Evolutionary conservation across 2,888 invertebrate genomes (phyloP).

Genomic region (Tolmerus cingulatus): DNA sequence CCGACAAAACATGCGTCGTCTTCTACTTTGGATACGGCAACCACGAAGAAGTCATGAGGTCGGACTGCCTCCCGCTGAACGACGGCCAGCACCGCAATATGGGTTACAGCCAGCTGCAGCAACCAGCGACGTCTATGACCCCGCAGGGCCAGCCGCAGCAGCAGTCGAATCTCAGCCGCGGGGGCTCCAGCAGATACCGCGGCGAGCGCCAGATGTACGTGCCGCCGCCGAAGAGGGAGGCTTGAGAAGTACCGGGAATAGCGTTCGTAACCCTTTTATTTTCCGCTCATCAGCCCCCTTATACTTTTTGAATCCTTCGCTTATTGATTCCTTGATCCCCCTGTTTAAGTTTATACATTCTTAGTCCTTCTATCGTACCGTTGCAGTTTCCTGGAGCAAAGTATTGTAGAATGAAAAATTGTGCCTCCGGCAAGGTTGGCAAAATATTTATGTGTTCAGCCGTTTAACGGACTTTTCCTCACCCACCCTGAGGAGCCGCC

Average conservation of each 20-base stretch:
- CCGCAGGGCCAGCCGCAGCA: constrained; percentile 46
- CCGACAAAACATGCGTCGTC: constrained; percentile 85
- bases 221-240: constrained; percentile 63
- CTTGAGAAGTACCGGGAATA: constrained; percentile 47
- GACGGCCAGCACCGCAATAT: constrained; percentile 58
- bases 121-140: constrained; percentile 37
- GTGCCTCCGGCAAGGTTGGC: neutral
- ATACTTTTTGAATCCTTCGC: neutral
- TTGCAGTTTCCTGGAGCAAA: neutral
- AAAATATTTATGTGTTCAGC: neutral
- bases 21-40: constrained; percentile 89
- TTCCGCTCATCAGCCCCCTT: neutral
- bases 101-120: constrained; percentile 49
- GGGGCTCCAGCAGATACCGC: constrained; percentile 56
- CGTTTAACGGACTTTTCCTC: neutral
- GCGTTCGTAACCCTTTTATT: neutral
- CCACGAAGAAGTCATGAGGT: constrained; percentile 85
- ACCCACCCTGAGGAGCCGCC: neutral
- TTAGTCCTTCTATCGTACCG: neutral
- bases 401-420: neutral
- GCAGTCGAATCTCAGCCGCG: constrained; percentile 45
- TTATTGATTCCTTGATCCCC: neutral
- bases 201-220: constrained; percentile 63
- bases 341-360: neutral
- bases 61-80: constrained; percentile 78